Evolutionary conservation across 2,113 vertebrate genomes (phyloP).

Genomic region (Strigops habroptila): DNA sequence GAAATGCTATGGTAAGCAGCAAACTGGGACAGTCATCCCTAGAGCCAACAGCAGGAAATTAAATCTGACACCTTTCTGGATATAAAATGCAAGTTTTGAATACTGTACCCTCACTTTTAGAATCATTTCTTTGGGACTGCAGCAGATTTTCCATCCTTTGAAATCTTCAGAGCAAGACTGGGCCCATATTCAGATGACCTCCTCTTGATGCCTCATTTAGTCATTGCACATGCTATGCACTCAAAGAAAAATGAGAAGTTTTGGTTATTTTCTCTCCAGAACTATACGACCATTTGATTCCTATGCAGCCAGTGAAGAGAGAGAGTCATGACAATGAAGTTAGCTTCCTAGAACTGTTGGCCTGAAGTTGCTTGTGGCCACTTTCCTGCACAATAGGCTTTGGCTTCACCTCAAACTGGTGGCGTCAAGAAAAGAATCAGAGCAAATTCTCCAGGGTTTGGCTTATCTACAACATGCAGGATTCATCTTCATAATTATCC

Average conservation of each 20-base stretch:
- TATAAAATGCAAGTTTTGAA: neutral
- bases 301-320: neutral
- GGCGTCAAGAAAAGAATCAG: neutral
- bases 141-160: neutral
- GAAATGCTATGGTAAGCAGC: neutral
- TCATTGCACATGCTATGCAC: neutral
- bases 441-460: neutral
- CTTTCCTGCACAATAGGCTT: neutral
- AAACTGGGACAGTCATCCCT: neutral
- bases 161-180: neutral
- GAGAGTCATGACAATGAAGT: neutral
- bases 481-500: neutral
- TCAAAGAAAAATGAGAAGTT: neutral
- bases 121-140: neutral
- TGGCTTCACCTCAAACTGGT: neutral
- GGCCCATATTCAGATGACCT: neutral
- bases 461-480: neutral
- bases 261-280: neutral
- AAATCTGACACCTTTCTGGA: neutral
- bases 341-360: neutral
- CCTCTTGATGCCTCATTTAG: neutral
- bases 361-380: neutral
- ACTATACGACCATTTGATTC: neutral
- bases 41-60: neutral
- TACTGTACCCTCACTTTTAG: neutral